Conservation (phyloP, 2,113 vertebrate species). For the Chinchilla lanigera region DNA sequence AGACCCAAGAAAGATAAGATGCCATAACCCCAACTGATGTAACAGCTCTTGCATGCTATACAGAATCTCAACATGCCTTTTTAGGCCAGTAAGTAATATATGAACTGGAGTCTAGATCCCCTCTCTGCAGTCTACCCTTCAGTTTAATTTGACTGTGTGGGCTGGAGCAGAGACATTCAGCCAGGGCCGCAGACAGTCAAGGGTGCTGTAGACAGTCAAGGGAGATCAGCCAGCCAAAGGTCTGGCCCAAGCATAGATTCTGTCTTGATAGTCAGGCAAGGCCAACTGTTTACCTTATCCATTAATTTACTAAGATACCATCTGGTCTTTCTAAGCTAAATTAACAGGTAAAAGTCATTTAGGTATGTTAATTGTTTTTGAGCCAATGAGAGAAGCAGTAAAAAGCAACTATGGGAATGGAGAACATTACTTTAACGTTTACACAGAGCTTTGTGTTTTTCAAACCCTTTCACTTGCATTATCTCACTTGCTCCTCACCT, state of each 20-base stretch:
- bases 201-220: neutral
- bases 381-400: constrained; percentile 63
- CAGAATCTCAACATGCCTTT: constrained; percentile 59
- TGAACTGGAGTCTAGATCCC: neutral
- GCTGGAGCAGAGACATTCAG: neutral
- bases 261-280: constrained; percentile 29
- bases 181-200: neutral
- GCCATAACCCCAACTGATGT: constrained; percentile 32
- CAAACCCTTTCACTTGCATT: constrained; percentile 15
- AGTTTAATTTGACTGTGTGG: constrained; percentile 58
- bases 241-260: neutral
- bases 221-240: neutral
- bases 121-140: neutral
- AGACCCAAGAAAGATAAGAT: constrained; percentile 44
- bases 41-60: constrained; percentile 8
- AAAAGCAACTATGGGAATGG: constrained; percentile 2
- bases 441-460: constrained; percentile 42
- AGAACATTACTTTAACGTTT: constrained; percentile 14
- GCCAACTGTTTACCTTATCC: constrained; percentile 22
- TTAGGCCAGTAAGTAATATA: constrained; percentile 42
- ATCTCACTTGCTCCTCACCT: constrained; percentile 3
- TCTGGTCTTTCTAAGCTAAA: constrained; percentile 64
- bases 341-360: constrained; percentile 62
- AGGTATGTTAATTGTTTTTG: constrained; percentile 61
- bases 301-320: constrained; percentile 61